Conservation (phyloP, 2,797 vertebrate genomes). For the Galaxias olidus region DNA sequence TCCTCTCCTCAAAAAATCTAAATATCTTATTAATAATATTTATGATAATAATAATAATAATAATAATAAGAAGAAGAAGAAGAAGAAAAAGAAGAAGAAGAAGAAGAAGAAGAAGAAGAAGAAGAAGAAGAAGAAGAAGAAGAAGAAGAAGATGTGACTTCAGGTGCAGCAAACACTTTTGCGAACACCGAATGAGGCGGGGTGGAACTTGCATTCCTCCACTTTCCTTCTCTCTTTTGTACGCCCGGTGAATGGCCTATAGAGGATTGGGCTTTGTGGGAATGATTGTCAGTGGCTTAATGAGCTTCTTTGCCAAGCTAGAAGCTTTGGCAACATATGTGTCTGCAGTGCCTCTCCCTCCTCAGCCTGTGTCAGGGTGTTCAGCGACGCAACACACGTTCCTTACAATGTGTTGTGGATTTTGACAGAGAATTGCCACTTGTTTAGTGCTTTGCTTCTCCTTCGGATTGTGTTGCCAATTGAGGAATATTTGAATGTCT, state of each 20-base stretch:
- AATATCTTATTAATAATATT: too few species aligned
- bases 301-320: slow-evolving; percentile 77
- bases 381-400: slow-evolving; percentile 17
- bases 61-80: too few species aligned
- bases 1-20: not conserved
- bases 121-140: too few species aligned
- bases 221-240: slow-evolving; percentile 58
- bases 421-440: slow-evolving; percentile 23
- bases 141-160: slow-evolving; percentile 28
- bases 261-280: slow-evolving; percentile 74
- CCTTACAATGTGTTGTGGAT: slow-evolving; percentile 18
- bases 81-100: too few species aligned
- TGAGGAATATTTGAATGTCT: slow-evolving; percentile 44
- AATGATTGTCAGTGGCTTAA: slow-evolving; percentile 83
- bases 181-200: slow-evolving; percentile 15
- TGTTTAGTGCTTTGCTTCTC: slow-evolving; percentile 30
- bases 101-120: too few species aligned
- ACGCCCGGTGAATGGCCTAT: slow-evolving; percentile 74
- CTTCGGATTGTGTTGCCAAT: slow-evolving; percentile 54
- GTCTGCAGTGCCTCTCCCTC: slow-evolving; percentile 53
- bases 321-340: slow-evolving; percentile 79
- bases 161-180: slow-evolving; percentile 55
- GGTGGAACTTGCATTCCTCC: slow-evolving; percentile 69
- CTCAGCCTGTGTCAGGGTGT: slow-evolving; percentile 37
- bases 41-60: too few species aligned